These are phyloP conservation scores for Masnerella sp. DNA, from an alignment of 2,888 invertebrate genomes.

Conservation along the genomic window DNA sequence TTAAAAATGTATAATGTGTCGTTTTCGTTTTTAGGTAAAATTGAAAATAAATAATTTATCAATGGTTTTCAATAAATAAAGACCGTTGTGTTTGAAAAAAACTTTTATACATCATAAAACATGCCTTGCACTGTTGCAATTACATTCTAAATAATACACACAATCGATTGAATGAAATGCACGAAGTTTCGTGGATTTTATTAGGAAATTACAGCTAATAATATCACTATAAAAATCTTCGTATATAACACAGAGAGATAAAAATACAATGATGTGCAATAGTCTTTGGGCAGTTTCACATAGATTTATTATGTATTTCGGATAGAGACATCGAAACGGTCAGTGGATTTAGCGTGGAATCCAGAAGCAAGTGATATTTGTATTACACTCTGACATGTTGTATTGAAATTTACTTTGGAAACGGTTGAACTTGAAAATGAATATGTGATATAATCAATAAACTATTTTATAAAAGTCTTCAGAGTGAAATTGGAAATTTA, in stretches of 20 bases:
- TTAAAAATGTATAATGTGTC: no score
- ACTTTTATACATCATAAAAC: slow-evolving; percentile 11
- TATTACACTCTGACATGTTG: no score
- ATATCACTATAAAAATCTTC: slow-evolving; percentile 30
- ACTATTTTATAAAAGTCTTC: no score
- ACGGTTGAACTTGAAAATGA: no score
- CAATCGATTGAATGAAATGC: slow-evolving; percentile 10
- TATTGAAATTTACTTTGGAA: no score
- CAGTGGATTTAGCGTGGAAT: slow-evolving; percentile 10
- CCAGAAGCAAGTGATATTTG: no score
- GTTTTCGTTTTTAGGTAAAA: no score
- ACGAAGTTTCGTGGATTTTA: slow-evolving; percentile 1
- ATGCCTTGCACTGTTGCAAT: background rate
- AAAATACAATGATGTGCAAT: slow-evolving; percentile 25
- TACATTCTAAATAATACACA: slow-evolving; percentile 13
- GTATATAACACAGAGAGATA: slow-evolving; percentile 35
- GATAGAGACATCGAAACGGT: slow-evolving; percentile 20
- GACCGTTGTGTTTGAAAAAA: slow-evolving; percentile 1
- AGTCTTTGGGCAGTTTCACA: slow-evolving; percentile 40
- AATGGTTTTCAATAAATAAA: slow-evolving; percentile 8
- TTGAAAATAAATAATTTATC: no score
- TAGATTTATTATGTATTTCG: slow-evolving; percentile 24
- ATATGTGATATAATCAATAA: no score
- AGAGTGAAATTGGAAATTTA: no score
- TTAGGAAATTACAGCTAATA: slow-evolving; percentile 29